phyloP scores from a whole-genome alignment of 2,113 vertebrate genomes.

The Merops nubicus region DNA sequence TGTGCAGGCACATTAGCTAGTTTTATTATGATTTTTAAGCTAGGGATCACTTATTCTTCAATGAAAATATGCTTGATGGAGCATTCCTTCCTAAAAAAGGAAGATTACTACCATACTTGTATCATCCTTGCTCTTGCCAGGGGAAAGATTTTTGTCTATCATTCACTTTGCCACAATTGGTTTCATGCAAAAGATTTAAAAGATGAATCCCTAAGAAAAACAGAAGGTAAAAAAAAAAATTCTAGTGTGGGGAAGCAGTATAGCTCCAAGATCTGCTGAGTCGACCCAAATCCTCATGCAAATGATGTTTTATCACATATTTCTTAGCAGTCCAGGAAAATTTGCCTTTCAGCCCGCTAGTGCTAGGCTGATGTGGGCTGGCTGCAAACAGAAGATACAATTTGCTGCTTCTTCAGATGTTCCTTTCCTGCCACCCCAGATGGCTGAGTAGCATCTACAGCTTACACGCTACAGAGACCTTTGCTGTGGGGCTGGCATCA shows the following conservation, averaged over 20 bases:
- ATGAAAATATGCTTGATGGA: neutral
- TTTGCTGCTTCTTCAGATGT: neutral
- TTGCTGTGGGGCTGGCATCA: neutral
- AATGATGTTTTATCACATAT: neutral
- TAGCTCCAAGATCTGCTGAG: neutral
- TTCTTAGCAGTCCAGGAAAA: neutral
- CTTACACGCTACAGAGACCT: neutral
- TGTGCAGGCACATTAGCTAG: neutral
- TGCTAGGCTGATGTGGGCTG: neutral
- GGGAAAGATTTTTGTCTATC: neutral
- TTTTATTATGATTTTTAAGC: neutral
- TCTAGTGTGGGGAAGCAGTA: neutral
- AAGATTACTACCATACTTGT: neutral
- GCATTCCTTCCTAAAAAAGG: neutral
- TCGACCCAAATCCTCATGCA: neutral
- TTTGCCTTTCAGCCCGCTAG: neutral
- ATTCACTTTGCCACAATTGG: neutral
- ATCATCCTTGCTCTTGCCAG: neutral
- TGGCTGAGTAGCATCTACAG: neutral
- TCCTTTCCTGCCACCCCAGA: conserved; percentile 1
- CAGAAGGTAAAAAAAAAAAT: neutral
- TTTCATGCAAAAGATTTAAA: neutral
- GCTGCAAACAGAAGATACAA: neutral
- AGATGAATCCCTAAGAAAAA: neutral
- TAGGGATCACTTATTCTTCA: neutral